Conservation (phyloP, 1,140 invertebrate species). For the Orussus abietinus region DNA sequence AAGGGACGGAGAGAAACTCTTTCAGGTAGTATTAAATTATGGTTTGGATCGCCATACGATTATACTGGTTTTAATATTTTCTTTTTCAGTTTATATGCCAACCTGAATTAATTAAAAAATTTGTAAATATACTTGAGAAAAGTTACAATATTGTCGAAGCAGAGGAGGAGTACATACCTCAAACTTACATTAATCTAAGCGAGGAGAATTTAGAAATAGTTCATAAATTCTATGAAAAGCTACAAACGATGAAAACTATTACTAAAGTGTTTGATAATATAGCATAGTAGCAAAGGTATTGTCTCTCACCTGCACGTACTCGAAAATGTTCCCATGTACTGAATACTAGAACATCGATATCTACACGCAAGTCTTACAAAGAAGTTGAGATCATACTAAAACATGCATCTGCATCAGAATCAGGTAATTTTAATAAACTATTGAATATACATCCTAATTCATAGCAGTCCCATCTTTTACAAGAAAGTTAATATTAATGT, state of each 20-base stretch:
- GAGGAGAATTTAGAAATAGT: slow-evolving; percentile 45
- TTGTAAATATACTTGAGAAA: slow-evolving; percentile 41
- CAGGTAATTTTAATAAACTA: too few species aligned
- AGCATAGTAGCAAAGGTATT: slow-evolving; percentile 27
- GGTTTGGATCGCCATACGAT: not conserved
- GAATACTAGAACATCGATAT: too few species aligned
- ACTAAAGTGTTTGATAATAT: slow-evolving; percentile 55
- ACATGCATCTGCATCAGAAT: too few species aligned
- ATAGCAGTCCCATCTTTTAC: too few species aligned
- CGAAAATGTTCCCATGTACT: too few species aligned
- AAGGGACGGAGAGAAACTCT: slow-evolving; percentile 37
- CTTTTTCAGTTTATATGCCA: slow-evolving; percentile 49
- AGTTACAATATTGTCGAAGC: slow-evolving; percentile 50
- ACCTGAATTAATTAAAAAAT: slow-evolving; percentile 29
- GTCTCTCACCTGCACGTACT: too few species aligned
- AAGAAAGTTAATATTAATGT: too few species aligned
- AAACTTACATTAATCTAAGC: slow-evolving; percentile 34
- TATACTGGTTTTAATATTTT: slow-evolving; percentile 9
- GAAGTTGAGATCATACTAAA: too few species aligned
- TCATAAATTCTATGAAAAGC: slow-evolving; percentile 42
- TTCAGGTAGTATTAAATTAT: slow-evolving; percentile 38
- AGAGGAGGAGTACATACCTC: slow-evolving; percentile 52
- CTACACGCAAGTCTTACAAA: too few species aligned
- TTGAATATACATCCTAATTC: too few species aligned
- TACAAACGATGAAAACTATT: slow-evolving; percentile 51